Percentiles rank a stretch among this genome's conserved stretches.
Conservation (phyloP, 2,888 invertebrate species). For the Andrena dorsata region DNA sequence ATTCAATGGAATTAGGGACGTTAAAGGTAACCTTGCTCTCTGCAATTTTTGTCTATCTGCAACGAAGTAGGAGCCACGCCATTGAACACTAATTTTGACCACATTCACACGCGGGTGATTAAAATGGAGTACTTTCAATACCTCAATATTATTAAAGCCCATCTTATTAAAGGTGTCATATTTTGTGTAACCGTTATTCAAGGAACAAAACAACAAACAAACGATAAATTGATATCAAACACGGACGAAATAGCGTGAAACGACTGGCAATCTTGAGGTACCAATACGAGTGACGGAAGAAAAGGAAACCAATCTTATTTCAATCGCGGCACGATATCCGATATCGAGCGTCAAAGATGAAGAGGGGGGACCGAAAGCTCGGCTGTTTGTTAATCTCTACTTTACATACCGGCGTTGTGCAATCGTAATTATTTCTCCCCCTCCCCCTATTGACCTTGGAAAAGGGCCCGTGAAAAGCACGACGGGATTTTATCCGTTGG, state of each 20-base stretch:
- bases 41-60: too few species aligned
- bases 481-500: conserved; percentile 48
- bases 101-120: too few species aligned
- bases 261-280: not conserved
- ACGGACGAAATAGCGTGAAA: not conserved
- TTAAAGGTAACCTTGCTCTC: too few species aligned
- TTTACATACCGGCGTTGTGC: conserved; percentile 27
- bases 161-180: too few species aligned
- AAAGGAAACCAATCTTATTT: conserved; percentile 25
- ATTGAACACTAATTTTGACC: too few species aligned
- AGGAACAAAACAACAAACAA: not conserved
- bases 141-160: too few species aligned
- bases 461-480: conserved; percentile 44
- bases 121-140: too few species aligned
- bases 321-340: conserved; percentile 49
- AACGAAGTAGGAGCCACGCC: too few species aligned
- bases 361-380: conserved; percentile 26
- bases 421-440: conserved; percentile 53
- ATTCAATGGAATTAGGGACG: too few species aligned
- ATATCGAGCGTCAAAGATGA: conserved; percentile 40
- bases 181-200: not conserved
- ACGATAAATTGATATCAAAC: not conserved
- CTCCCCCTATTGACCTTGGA: not conserved
- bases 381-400: conserved; percentile 53
- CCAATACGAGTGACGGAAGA: not conserved